These are phyloP conservation scores for Rhinichthys klamathensis DNA, from an alignment of 2,113 vertebrate species.

Conservation along the genomic window DNA sequence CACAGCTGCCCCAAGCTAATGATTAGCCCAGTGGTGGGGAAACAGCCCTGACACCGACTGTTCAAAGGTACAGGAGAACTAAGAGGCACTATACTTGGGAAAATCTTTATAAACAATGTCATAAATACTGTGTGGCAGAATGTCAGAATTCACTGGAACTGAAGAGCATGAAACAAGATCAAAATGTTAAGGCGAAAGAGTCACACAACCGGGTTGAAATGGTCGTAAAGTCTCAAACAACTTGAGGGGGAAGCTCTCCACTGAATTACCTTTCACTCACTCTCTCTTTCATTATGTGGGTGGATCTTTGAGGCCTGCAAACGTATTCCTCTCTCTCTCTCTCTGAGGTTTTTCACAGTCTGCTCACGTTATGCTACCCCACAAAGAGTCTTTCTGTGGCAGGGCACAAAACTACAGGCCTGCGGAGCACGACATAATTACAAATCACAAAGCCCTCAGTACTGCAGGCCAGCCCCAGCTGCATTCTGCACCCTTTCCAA, in stretches of 20 bases:
- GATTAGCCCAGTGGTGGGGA: constrained; percentile 32
- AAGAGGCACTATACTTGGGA: neutral
- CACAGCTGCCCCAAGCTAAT: constrained; percentile 34
- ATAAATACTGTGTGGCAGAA: neutral
- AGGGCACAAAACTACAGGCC: constrained; percentile 37
- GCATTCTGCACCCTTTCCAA: constrained; percentile 16
- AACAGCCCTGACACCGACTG: constrained; percentile 2
- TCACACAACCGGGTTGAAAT: neutral
- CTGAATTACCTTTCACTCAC: constrained; percentile 31
- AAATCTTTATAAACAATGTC: neutral
- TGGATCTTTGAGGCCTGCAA: constrained; percentile 2
- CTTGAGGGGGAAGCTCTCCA: neutral
- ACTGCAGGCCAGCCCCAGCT: constrained; percentile 33
- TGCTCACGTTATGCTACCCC: constrained; percentile 44
- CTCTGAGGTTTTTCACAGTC: constrained; percentile 37
- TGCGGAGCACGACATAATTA: constrained; percentile 50
- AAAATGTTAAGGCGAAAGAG: neutral
- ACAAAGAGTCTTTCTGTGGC: constrained; percentile 45
- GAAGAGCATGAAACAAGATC: neutral
- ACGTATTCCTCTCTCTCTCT: neutral
- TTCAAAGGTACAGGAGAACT: constrained; percentile 30
- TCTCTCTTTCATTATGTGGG: constrained; percentile 26
- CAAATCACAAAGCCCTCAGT: constrained; percentile 47
- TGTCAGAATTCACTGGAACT: neutral
- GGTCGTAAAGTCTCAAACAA: neutral